These are phyloP conservation scores for Nycticryphes semicollaris DNA, from an alignment of 2,113 vertebrate species.

Conservation along the genomic window DNA sequence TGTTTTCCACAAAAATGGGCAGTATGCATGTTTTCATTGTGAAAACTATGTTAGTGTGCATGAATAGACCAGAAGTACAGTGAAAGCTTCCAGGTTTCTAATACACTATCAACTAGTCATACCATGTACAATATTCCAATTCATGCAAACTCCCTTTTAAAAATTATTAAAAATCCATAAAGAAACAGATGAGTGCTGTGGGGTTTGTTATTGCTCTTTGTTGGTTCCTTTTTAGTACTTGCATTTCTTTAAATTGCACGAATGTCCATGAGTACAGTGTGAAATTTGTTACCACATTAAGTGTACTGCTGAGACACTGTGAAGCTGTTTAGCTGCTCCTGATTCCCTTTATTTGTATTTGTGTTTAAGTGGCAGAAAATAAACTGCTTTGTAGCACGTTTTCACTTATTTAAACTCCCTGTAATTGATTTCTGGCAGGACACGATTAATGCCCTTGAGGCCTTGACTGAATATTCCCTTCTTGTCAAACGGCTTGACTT, in stretches of 20 bases:
- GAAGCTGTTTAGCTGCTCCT: neutral
- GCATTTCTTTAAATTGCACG: neutral
- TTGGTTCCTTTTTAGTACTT: neutral
- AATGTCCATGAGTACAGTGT: neutral
- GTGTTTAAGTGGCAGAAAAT: neutral
- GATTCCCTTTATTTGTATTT: neutral
- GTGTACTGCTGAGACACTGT: neutral
- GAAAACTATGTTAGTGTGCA: neutral
- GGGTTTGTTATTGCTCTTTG: neutral
- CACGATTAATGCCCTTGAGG: slow-evolving; percentile 85
- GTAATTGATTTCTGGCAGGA: slow-evolving; percentile 77
- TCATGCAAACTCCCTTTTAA: neutral
- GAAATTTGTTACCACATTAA: neutral
- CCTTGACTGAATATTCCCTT: slow-evolving; percentile 82
- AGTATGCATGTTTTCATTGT: neutral
- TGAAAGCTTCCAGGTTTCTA: neutral
- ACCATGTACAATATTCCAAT: neutral
- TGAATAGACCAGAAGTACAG: neutral
- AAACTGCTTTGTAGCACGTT: neutral
- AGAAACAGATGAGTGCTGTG: neutral
- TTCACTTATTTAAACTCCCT: neutral
- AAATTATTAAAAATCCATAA: neutral
- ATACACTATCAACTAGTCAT: neutral
- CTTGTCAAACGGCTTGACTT: slow-evolving; percentile 67
- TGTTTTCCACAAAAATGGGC: neutral